Evolutionary conservation across 2,113 vertebrate species (phyloP), one percentile per base, ranked within the genome.

Genomic region (Pandion haliaetus): DNA sequence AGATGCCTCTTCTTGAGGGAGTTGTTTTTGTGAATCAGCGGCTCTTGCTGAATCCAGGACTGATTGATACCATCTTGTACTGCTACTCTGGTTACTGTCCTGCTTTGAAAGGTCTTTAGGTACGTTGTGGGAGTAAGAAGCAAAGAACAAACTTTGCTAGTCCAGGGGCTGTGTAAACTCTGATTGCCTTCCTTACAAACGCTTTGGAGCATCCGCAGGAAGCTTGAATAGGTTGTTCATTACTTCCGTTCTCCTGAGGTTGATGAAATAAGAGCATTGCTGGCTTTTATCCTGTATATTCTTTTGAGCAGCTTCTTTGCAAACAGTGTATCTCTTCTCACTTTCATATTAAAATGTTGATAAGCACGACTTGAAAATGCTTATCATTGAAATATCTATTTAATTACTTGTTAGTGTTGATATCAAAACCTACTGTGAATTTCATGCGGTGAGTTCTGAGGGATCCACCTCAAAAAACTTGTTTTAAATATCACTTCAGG

Each of bases 41-140:
- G n/a, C 26, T 82, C 17, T 45, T 87, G 57, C 47, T 31, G n/a
- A 36, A n/a, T 34, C 6, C 10, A 12, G 45, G 59, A 8, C 36
- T 0, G 3, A 14, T 8, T 12, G 40, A 18, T 89, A 24, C 17
- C 0, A 0, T 59, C n/a, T 38, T 38, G 32, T 29, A 9, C 52
- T 49, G 54, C 49, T 58, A 5, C 71, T 44, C n/a, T 78, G 61
- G 76, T 88, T 18, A 3, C 14, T 79, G 34, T 8, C 45, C 32
- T 87, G 61, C 44, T 65, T 40, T 52, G 17, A 12, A 38, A 88
- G 15, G 9, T 36, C 13, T 55, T 55, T 13, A 49, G 54, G n/a
- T 59, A 25, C 1, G 0, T 6, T 10, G 28, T 29, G 17, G 52
- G 47, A 71, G 8, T 29, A 63, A 57, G 8, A 52, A n/a, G 15